Evolutionary conservation across 2,888 invertebrate genomes (phyloP).

Genomic region (Ellobium chinense): DNA sequence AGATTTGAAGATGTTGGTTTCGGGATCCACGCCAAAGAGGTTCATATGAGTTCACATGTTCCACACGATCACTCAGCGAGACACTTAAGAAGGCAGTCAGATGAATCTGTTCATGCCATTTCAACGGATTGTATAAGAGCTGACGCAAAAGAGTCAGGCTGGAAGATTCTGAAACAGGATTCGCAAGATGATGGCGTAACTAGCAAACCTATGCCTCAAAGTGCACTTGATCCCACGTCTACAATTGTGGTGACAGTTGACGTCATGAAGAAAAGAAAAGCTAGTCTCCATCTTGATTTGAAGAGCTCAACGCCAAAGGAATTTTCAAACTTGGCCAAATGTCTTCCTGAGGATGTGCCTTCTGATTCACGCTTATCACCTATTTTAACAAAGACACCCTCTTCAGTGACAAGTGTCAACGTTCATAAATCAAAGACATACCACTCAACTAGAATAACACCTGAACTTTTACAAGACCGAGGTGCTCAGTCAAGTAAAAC

Average conservation of each 20-base stretch:
- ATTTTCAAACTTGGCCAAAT: not conserved
- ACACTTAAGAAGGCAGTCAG: too few species aligned
- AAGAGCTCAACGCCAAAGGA: not conserved
- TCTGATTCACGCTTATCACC: not conserved
- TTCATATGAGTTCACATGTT: not conserved
- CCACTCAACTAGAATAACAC: not conserved
- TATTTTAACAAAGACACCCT: too few species aligned
- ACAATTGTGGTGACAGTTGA: too few species aligned
- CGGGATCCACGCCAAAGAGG: not conserved
- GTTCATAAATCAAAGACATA: not conserved
- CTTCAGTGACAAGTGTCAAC: not conserved
- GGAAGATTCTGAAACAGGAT: too few species aligned
- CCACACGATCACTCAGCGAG: too few species aligned
- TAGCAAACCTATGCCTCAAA: too few species aligned
- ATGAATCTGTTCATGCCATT: too few species aligned
- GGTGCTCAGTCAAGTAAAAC: not conserved
- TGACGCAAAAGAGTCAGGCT: too few species aligned
- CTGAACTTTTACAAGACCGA: not conserved
- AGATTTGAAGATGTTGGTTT: not conserved
- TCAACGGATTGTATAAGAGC: too few species aligned
- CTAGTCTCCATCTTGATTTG: not conserved
- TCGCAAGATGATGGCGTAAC: too few species aligned
- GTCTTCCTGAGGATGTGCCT: not conserved
- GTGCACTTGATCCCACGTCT: too few species aligned
- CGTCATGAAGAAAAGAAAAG: not conserved